Percentiles rank a stretch among this genome's conserved stretches.
phyloP scores from a whole-genome alignment of 2,797 vertebrate species.

The Melanitta fusca region DNA sequence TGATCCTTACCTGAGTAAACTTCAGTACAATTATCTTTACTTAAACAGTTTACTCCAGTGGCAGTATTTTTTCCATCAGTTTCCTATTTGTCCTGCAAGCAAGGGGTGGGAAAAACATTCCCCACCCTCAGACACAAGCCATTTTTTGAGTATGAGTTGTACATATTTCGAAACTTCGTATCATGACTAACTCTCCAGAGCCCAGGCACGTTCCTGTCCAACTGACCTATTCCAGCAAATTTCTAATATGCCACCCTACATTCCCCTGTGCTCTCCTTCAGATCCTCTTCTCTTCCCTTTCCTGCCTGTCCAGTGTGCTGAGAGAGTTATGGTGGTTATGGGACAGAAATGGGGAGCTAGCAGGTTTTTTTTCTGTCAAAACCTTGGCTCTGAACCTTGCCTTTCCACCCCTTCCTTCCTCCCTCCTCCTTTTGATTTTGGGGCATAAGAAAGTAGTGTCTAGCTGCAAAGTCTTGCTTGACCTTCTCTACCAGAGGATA shows the following conservation, averaged over 20 bases:
- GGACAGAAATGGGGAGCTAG: not conserved
- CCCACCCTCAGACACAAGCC: conserved; percentile 4
- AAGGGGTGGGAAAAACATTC: conserved; percentile 21
- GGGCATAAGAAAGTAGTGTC: not conserved
- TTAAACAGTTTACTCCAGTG: not conserved
- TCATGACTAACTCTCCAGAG: conserved; percentile 50
- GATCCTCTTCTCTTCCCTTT: not conserved
- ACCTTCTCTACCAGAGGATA: not conserved
- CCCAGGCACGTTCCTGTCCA: not conserved
- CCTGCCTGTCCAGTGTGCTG: not conserved
- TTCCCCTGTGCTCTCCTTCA: not conserved
- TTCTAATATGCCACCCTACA: not conserved
- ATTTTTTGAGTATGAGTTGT: conserved; percentile 39
- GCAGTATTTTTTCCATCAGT: not conserved
- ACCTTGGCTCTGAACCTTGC: not conserved
- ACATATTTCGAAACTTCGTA: conserved; percentile 47
- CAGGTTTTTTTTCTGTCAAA: accelerated
- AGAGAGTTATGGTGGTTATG: not conserved
- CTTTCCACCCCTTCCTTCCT: not conserved
- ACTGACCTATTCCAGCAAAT: not conserved
- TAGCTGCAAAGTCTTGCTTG: not conserved
- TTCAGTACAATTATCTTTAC: not conserved
- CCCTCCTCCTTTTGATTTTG: not conserved
- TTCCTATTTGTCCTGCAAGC: not conserved
- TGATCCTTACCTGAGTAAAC: not conserved